Evolutionary conservation across 2,888 invertebrate genomes (phyloP), one percentile per base, ranked within the genome.

Genomic region (Gymnoscelis rufifasciata): DNA sequence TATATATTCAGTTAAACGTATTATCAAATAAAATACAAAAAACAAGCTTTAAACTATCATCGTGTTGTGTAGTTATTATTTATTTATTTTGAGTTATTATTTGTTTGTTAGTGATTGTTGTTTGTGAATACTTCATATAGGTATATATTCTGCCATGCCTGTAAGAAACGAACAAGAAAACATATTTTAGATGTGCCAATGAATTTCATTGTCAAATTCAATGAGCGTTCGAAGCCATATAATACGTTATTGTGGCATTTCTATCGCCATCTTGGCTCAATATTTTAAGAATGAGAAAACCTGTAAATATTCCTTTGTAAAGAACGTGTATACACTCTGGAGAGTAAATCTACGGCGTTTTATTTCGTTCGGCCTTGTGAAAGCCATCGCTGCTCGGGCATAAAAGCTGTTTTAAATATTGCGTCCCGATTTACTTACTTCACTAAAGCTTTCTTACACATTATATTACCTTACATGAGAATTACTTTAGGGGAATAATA

Each of bases 351-450:
- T 70, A 62, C 63, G 68, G 69, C 64, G 68, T 78, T 76, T 74
- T 77, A 74, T 81, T 78, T 77, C 64, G 66, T 66, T 69, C 66
- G 68, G 71, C 67, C 65, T 66, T 63, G 66, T 68, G 71, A 77
- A 79, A 78, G 70, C 69, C 65, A 71, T 66, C 74, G 76, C 74
- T 75, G 72, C 67, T 66, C 60, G 63, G 66, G 73, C 68, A 76
- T 74, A 69, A 81, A 81, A 78, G 73, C 79, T 74, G 75, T 79
- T 82, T 83, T 79, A 82, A 84, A 83, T 84, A 82, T 83, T 78
- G 75, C 74, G 71, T 64, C 68, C 69, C 74, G 76, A 78, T 82
- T 81, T 81, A 75, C 75, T 81, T 81, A 75, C 75, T 70, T 67
- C 57, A 66, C 65, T 66, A 75, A 80, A 80, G 72, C 76, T 69